Base-by-base conservation (phyloP, 2,113 vertebrate species). In the Myodes glareolus region DNA sequence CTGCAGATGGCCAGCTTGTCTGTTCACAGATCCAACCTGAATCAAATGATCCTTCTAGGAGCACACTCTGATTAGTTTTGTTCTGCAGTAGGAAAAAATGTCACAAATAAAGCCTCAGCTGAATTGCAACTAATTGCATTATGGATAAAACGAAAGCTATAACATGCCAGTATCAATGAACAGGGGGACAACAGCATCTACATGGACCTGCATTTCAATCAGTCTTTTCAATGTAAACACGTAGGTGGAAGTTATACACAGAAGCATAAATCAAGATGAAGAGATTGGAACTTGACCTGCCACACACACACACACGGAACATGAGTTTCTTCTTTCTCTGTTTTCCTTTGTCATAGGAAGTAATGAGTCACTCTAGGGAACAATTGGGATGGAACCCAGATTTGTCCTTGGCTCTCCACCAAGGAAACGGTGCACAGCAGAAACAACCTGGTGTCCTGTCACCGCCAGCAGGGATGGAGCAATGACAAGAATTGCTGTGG, bases 101-200 rank as follows among this genome's bases (percentile, higher is more conserved):
- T 67, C 85, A 61, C 42, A 80, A 89, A 91, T 21, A 73, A 95
- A 95, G 91, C 31, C 55, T 67, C 12, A 36, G 68, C 50, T 90
- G 80, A 90, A 50, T 65, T 81, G 45, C 45, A 88, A 76, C 50
- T 47, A 90, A 88, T 55, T 75, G 50, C 5, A 65, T 90, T n/a
- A 90, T 92, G 9, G 61, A 80, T 73, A 55, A 50, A 85, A 52
- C 45, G 10, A 63, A 76, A 47, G n/a, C 29, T 29, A 33, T 3
- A 76, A 58, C 68, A 58, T 33, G 63, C 88, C 27, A 39, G 29
- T 88, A 80, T 85, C 70, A 77, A 77, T 90, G 29, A 81, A 21
- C 17, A 72, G 55, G 47, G 93, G 95, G 50, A 29, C 29, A 86
- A 12, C 42, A 23, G 17, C 17, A 68, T 36, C 61, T 86, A 13